phyloP scores from a whole-genome alignment of 2,113 vertebrate genomes.

The Plectropomus leopardus region DNA sequence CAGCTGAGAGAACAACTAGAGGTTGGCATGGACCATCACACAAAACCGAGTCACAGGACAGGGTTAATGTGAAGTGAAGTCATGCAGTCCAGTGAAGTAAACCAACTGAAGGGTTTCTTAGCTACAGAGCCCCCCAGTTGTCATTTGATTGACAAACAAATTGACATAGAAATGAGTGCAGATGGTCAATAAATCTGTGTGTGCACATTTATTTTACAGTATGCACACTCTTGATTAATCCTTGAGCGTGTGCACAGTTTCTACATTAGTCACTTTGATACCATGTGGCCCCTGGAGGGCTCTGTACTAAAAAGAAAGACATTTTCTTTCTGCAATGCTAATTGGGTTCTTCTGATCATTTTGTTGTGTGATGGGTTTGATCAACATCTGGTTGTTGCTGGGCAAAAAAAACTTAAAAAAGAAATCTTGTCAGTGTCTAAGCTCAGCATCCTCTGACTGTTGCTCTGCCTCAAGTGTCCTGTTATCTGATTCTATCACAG shows the following conservation, averaged over 20 bases:
- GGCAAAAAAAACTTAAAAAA: constrained; percentile 29
- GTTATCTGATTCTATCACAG: constrained; percentile 74
- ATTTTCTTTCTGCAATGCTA: not conserved
- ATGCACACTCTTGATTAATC: constrained; percentile 11
- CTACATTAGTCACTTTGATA: not conserved
- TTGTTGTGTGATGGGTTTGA: constrained; percentile 56
- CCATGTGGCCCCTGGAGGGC: constrained; percentile 4
- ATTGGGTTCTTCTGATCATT: constrained; percentile 16
- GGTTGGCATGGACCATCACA: constrained; percentile 64
- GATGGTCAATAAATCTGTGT: not conserved
- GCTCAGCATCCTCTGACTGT: constrained; percentile 60
- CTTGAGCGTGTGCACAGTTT: constrained; percentile 11
- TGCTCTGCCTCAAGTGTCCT: constrained; percentile 67
- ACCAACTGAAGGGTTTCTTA: not conserved
- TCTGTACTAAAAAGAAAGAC: constrained; percentile 21
- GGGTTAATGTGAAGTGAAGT: constrained; percentile 4
- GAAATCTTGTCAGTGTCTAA: constrained; percentile 10
- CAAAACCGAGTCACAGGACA: constrained; percentile 25
- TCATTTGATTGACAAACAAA: constrained; percentile 25
- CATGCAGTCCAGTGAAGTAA: not conserved
- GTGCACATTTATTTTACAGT: constrained; percentile 4
- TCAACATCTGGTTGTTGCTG: constrained; percentile 73
- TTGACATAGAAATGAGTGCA: constrained; percentile 26
- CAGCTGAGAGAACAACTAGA: constrained; percentile 64
- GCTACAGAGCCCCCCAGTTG: constrained; percentile 10